These are phyloP conservation scores for Abramis brama DNA, from an alignment of 2,113 vertebrate species.

Conservation along the genomic window DNA sequence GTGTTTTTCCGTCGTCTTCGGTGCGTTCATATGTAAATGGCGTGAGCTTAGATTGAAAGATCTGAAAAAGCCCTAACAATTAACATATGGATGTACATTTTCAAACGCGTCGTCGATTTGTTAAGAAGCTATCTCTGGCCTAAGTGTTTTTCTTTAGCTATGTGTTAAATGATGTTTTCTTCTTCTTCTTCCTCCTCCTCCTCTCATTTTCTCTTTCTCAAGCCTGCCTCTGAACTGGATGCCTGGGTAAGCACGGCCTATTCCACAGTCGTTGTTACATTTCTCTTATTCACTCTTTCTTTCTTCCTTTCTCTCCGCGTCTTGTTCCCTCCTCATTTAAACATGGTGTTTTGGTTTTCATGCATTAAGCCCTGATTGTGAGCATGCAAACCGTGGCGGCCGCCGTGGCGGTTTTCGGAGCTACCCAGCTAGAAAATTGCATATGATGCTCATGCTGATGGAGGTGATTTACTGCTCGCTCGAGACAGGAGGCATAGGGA, in stretches of 20 bases:
- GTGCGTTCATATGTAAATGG: too few relatives aligned
- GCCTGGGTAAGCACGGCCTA: conserved; percentile 71
- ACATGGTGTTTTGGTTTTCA: conserved; percentile 71
- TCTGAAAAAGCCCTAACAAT: too few relatives aligned
- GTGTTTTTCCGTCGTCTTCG: too few relatives aligned
- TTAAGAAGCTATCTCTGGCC: background rate
- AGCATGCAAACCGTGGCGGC: conserved; percentile 61
- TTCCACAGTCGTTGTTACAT: conserved; percentile 45
- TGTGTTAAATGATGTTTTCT: conserved; percentile 20
- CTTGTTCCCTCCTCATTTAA: conserved; percentile 58
- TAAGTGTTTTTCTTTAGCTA: background rate
- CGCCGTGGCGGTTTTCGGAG: conserved; percentile 64
- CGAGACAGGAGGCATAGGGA: conserved; percentile 20
- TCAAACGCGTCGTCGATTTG: background rate
- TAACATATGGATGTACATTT: background rate
- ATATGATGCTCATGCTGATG: conserved; percentile 70
- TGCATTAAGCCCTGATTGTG: conserved; percentile 44
- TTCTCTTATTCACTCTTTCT: background rate
- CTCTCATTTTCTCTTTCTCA: background rate
- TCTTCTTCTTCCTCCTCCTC: background rate
- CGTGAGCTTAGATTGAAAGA: too few relatives aligned
- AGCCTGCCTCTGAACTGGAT: conserved; percentile 72
- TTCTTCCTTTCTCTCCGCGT: background rate
- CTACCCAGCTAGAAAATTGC: conserved; percentile 82
- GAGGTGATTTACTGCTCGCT: conserved; percentile 45